Evolutionary conservation across 1,140 invertebrate genomes (phyloP).

Genomic region (Euwallacea fornicatus): DNA sequence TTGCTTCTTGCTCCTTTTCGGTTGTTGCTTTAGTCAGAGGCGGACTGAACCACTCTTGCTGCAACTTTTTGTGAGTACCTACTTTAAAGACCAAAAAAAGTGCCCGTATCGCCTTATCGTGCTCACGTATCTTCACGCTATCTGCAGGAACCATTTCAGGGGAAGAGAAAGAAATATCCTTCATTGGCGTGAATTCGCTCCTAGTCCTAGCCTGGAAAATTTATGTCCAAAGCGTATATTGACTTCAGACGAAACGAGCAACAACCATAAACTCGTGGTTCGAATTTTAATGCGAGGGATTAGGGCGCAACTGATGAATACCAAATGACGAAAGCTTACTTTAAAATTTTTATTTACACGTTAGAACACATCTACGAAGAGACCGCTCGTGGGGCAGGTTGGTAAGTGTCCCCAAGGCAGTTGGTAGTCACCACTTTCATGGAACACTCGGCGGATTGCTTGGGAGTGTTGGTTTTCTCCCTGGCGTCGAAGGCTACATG

Average conservation of each 20-base stretch:
- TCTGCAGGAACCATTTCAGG: neutral
- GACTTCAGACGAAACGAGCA: slow-evolving; percentile 18
- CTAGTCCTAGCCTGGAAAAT: slow-evolving; percentile 10
- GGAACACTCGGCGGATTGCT: slow-evolving; percentile 55
- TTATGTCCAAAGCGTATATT: slow-evolving; percentile 18
- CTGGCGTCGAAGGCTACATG: slow-evolving; percentile 61
- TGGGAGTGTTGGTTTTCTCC: slow-evolving; percentile 55
- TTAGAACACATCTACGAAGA: neutral
- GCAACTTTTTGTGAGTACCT: neutral
- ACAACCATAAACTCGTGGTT: slow-evolving; percentile 12
- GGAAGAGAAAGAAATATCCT: neutral
- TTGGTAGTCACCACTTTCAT: slow-evolving; percentile 47
- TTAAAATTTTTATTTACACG: neutral
- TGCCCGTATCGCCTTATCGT: too few species aligned
- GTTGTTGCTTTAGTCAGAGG: neutral
- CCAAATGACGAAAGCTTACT: neutral
- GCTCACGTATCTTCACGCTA: neutral
- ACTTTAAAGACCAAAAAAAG: neutral
- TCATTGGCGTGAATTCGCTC: neutral
- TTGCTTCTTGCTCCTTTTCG: neutral
- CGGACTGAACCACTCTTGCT: neutral
- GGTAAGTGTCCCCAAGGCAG: slow-evolving; percentile 35
- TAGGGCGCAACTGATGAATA: slow-evolving; percentile 7
- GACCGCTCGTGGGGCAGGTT: slow-evolving; percentile 8
- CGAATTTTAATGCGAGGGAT: slow-evolving; percentile 6